Percentiles rank a stretch among this genome's conserved stretches.
These are phyloP conservation scores for Hipparchia sbordonii DNA, from an alignment of 2,888 invertebrate genomes.

Conservation along the genomic window DNA sequence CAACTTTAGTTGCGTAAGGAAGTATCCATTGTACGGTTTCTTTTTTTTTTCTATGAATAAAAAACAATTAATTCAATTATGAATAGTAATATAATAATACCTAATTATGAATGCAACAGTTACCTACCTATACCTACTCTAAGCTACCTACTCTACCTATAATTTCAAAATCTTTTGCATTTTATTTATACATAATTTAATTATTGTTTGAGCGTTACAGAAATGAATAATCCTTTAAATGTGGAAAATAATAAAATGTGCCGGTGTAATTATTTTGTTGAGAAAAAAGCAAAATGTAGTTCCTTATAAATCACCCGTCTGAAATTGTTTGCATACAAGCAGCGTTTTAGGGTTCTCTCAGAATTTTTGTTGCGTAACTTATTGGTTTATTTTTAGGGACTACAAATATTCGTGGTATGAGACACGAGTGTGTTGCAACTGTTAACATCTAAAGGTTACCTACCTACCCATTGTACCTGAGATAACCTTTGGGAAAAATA, in stretches of 20 bases:
- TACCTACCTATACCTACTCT: neutral
- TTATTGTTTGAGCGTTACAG: conserved; percentile 26
- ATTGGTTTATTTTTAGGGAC: conserved; percentile 5
- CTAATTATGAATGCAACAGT: neutral
- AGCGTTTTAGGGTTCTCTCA: conserved; percentile 33
- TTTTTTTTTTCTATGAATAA: too few relatives aligned
- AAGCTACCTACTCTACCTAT: too few relatives aligned
- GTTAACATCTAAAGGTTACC: neutral
- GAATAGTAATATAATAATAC: neutral
- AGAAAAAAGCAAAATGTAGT: conserved; percentile 32
- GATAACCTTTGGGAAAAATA: too few relatives aligned
- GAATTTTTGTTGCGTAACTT: neutral
- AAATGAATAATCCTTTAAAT: conserved; percentile 29
- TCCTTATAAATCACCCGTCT: conserved; percentile 38
- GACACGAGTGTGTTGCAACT: neutral
- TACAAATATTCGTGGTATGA: conserved; percentile 2
- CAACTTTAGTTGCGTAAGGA: too few relatives aligned
- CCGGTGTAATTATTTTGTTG: conserved; percentile 28
- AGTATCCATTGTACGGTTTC: too few relatives aligned
- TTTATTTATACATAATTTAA: conserved; percentile 29
- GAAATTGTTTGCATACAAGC: conserved; percentile 39
- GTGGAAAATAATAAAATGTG: conserved; percentile 33
- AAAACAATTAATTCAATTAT: neutral
- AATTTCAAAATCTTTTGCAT: conserved; percentile 19
- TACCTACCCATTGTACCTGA: neutral